Percentiles rank a stretch among this genome's conserved stretches.
These are phyloP conservation scores for Vulpes vulpes DNA, from an alignment of 2,113 vertebrate genomes.

Conservation along the genomic window DNA sequence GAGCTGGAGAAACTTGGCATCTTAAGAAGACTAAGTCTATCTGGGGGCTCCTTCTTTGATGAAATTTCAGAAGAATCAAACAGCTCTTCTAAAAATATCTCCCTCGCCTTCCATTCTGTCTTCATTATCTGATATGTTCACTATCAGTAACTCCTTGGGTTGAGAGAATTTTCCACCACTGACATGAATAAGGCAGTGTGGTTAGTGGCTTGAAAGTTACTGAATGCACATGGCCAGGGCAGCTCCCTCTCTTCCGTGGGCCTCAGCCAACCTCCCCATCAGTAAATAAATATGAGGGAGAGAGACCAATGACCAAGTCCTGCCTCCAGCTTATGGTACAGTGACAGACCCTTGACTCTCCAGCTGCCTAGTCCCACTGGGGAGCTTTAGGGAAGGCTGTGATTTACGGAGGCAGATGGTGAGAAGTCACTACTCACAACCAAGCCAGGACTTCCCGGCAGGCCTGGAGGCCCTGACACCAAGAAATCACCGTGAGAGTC, in stretches of 20 bases:
- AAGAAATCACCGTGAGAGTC: conserved; percentile 85
- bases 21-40: background rate
- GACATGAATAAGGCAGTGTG: background rate
- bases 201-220: background rate
- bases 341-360: background rate
- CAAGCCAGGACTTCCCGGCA: conserved; percentile 91
- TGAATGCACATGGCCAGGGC: background rate
- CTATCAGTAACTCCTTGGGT: background rate
- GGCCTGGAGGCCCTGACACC: conserved; percentile 89
- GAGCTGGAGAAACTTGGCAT: background rate
- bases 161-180: background rate
- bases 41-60: background rate
- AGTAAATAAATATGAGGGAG: background rate
- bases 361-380: background rate
- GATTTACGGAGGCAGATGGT: background rate
- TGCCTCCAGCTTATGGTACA: background rate
- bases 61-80: conserved; percentile 11
- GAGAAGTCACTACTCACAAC: conserved; percentile 87
- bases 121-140: background rate
- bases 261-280: background rate
- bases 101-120: background rate
- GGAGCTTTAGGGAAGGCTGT: background rate
- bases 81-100: background rate
- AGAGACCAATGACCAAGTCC: background rate
- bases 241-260: background rate